A percentile compares a stretch with the other conserved stretches of the same genome.
phyloP scores from a whole-genome alignment of 2,888 invertebrate genomes.

The Creontiades dilutus region DNA sequence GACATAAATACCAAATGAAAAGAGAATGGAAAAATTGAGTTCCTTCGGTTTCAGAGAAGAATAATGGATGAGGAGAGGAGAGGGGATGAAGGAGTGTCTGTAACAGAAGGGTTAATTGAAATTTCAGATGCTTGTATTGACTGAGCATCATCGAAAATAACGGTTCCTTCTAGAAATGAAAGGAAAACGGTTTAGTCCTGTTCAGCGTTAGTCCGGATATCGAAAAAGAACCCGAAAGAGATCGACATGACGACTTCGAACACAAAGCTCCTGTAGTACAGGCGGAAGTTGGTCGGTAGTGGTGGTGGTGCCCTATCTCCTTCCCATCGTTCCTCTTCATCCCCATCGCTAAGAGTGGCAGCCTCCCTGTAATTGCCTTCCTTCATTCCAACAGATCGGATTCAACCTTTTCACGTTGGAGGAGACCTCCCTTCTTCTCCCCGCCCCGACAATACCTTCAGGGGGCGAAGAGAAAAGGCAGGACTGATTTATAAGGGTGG shows the following conservation, averaged over 20 bases:
- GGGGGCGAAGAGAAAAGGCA: constrained; percentile 2
- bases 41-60: no score
- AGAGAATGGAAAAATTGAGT: no score
- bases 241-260: not conserved
- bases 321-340: constrained; percentile 10
- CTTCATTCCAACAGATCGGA: constrained; percentile 33
- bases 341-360: constrained; percentile 31
- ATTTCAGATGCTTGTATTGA: no score
- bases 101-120: no score
- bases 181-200: not conserved
- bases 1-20: no score
- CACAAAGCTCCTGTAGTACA: not conserved
- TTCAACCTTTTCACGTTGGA: constrained; percentile 40
- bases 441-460: not conserved
- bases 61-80: no score
- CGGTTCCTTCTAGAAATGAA: no score
- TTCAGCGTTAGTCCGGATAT: not conserved
- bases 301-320: not conserved
- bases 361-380: constrained; percentile 39
- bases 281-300: not conserved
- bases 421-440: not conserved
- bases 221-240: not conserved
- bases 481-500: constrained; percentile 38
- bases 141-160: no score
- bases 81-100: no score